Evolutionary conservation across 2,797 vertebrate genomes (phyloP), one percentile per base, ranked within the genome.

Genomic region (Acropternis orthonyx): DNA sequence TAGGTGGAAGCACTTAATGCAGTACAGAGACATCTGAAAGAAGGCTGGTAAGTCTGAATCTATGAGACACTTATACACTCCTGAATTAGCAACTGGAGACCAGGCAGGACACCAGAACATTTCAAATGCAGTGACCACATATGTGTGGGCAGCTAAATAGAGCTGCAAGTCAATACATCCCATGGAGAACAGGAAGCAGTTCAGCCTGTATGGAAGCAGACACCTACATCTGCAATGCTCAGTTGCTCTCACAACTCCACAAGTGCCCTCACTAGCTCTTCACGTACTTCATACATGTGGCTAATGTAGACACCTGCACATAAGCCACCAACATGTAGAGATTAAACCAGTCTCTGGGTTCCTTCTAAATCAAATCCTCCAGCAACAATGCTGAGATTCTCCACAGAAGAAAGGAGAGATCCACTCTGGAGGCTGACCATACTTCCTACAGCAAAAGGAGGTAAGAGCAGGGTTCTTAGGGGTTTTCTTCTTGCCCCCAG

Each of bases 281-380:
- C n/a, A 32, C 0, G 1, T 46, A 8, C 30, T 48, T 67, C 43
- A 7, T 7, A 10, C 30, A 21, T 0, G 0, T 54, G 41, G 30
- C 30, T 88, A 27, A 24, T 17, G 24, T 39, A 59, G 61, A 55
- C 32, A 44, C 19, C 18, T 46, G 28, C 23, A n/a, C 0, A 0
- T 26, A n/a, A 39, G 22, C 48, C n/a, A 63, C 14, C 0, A 5
- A 10, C 3, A 3, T 8, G 8, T 9, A n/a, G 44, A 48, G 28
- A 59, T 63, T 67, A 92, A 81, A 39, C 23, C 24, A 82, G 0
- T 24, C 28, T 85, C 34, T 79, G 56, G 0, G 6, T 26, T 73
- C 46, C 16, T 88, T 59, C 65, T 63, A 46, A 43, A 62, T 74
- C 61, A 58, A 26, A 37, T 72, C 23, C 7, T 80, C 5, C n/a